A percentile compares a stretch with the other conserved stretches of the same genome.
These are phyloP conservation scores for Campopleginae sp. DNA, from an alignment of 2,888 invertebrate species.

Conservation along the genomic window DNA sequence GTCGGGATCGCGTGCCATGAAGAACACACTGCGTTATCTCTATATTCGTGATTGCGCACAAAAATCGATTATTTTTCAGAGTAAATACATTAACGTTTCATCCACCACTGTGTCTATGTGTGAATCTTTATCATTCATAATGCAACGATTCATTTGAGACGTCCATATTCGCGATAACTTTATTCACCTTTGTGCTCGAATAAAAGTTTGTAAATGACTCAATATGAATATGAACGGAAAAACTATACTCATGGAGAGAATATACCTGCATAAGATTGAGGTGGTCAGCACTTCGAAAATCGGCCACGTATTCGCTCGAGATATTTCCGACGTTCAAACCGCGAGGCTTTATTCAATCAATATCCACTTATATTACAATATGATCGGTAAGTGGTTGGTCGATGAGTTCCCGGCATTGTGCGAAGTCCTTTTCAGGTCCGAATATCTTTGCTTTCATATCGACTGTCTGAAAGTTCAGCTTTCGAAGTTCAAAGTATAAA, in stretches of 20 bases:
- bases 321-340: background rate
- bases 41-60: background rate
- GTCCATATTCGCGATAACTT: background rate
- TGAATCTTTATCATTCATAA: background rate
- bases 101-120: background rate
- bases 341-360: background rate
- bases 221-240: background rate
- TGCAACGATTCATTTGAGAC: background rate
- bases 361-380: background rate
- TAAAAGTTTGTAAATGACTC: slow-evolving; percentile 15
- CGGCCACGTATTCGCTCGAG: background rate
- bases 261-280: slow-evolving; percentile 8
- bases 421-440: background rate
- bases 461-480: background rate
- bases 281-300: slow-evolving; percentile 29
- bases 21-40: background rate
- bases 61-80: background rate
- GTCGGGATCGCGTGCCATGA: background rate
- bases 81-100: background rate
- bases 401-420: background rate
- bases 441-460: background rate
- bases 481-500: background rate
- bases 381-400: background rate
- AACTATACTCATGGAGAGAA: background rate
- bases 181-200: background rate